Evolutionary conservation across 1,140 invertebrate genomes (phyloP), one percentile per base, ranked within the genome.

Genomic region (Arion vulgaris): DNA sequence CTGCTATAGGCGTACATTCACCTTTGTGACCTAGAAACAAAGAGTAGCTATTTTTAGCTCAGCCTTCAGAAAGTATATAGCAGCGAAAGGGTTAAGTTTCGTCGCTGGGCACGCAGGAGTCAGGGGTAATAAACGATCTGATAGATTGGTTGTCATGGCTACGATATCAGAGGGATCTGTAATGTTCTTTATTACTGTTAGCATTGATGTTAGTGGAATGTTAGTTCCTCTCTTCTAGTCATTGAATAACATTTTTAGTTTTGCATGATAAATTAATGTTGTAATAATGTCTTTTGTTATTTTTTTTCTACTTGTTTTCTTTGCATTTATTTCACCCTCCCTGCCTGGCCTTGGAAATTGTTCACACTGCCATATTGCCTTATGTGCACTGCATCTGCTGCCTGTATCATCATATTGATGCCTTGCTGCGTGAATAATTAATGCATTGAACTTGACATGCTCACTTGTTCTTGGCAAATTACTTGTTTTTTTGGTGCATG

Each of bases 261-360:
- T 39, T 39, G 41, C 41, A 73, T 41, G 71, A 49, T 15, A 45
- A 57, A n/a, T 2, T n/a, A 39, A 53, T 36, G 32, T 74, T 81
- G 80, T 81, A 71, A 49, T 49, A 17, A 32, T 66, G 45, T 36
- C 36, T 74, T 9, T 51, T 28, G 72, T 74, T 49, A 45, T 53
- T 76, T 39, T 13, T 75, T 66, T 53, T 0, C 53, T 71, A 28
- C 11, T 80, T 68, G 72, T 53, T 36, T 5, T 32, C 17, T 66
- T 17, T 66, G n/a, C 17, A 5, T 66, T 34, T 32, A 5, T 66
- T 66, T 66, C 28, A 2, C 28, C 19, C 17, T 62, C 28, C 32
- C 62, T 28, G 32, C 62, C 62, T 66, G 62, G 62, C 62, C 62
- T 66, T 66, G 62, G 62, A 66, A 66, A 66, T 66, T 66, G 17